A percentile compares a stretch with the other conserved stretches of the same genome.
phyloP scores from a whole-genome alignment of 2,113 vertebrate species.

The Platysteira castanea region DNA sequence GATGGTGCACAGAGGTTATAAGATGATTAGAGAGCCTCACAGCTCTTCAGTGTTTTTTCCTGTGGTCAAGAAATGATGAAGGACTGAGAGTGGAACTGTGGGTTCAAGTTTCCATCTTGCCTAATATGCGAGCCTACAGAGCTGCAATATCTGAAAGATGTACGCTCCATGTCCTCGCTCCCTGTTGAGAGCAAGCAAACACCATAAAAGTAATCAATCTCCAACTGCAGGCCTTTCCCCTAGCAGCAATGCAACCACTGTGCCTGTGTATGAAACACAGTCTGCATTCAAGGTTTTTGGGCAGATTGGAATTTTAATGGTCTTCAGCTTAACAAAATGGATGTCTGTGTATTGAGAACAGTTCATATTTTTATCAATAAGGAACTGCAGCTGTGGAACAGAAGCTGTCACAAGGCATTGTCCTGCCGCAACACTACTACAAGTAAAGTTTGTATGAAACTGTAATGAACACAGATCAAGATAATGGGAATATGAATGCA shows the following conservation, averaged over 20 bases:
- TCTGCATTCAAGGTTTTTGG: not conserved
- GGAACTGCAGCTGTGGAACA: not conserved
- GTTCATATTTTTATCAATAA: not conserved
- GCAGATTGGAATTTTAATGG: not conserved
- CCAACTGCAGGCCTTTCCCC: not conserved
- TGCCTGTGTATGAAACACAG: not conserved
- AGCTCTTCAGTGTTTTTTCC: not conserved
- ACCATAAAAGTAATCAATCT: not conserved
- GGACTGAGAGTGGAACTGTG: not conserved
- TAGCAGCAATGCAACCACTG: not conserved
- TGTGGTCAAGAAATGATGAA: not conserved
- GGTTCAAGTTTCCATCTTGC: not conserved
- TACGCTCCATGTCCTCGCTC: accelerated
- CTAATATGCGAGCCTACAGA: not conserved
- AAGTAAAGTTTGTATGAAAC: not conserved
- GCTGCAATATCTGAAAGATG: not conserved
- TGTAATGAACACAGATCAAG: not conserved
- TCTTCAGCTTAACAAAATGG: not conserved
- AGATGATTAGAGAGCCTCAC: not conserved
- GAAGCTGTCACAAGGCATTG: not conserved
- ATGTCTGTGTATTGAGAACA: not conserved
- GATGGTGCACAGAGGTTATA: not conserved
- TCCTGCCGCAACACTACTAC: not conserved
- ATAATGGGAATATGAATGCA: not conserved
- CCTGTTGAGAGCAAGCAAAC: not conserved